These are phyloP conservation scores for Paratilapia polleni DNA, from an alignment of 2,113 vertebrate genomes.

Conservation along the genomic window DNA sequence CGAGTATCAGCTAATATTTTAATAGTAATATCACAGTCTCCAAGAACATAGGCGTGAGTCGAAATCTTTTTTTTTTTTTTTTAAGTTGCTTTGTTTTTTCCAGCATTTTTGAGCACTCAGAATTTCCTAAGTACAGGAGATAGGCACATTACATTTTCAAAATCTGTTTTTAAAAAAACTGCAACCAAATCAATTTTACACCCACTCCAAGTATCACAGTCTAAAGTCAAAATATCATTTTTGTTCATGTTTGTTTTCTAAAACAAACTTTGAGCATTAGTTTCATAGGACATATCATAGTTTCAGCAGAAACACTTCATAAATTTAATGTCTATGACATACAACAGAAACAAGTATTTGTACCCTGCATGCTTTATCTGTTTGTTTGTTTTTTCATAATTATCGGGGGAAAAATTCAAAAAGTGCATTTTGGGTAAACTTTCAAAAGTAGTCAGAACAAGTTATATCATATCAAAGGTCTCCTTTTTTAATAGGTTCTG, in stretches of 20 bases:
- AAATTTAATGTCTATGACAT: background rate
- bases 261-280: background rate
- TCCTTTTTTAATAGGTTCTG: no score
- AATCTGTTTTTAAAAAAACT: background rate
- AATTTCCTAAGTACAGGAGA: background rate
- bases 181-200: background rate
- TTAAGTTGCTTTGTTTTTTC: background rate
- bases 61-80: background rate
- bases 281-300: background rate
- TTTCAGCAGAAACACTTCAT: background rate
- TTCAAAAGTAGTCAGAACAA: background rate
- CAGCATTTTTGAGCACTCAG: background rate
- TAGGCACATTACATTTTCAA: no score
- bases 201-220: background rate
- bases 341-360: background rate
- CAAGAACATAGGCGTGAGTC: background rate
- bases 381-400: no score
- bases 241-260: background rate
- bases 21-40: no score
- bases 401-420: no score
- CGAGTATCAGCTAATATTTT: background rate
- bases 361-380: no score
- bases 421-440: no score
- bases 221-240: background rate
- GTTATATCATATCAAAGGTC: no score